Conservation (phyloP, 2,113 vertebrate genomes). For the Corythornis vintsioides region DNA sequence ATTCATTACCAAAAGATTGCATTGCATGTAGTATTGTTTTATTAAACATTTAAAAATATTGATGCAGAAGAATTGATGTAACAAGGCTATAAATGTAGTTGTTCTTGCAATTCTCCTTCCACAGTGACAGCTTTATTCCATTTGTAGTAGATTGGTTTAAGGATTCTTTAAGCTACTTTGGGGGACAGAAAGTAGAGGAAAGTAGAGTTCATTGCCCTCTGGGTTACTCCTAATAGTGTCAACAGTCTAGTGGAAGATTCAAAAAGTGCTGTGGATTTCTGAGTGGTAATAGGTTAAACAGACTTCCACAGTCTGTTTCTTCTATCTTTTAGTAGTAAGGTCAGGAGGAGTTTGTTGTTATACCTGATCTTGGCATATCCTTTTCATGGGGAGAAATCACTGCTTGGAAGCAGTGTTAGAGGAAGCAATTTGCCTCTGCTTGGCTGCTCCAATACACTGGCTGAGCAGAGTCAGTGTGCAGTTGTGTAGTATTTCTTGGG, state of each 20-base stretch:
- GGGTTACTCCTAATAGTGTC: background rate
- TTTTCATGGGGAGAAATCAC: background rate
- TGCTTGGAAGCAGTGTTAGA: background rate
- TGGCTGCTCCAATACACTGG: background rate
- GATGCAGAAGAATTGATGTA: constrained; percentile 5
- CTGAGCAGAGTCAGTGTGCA: background rate
- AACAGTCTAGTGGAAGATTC: background rate
- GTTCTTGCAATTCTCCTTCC: background rate
- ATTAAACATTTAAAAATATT: constrained; percentile 45
- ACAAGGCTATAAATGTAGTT: background rate
- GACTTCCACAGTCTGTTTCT: background rate
- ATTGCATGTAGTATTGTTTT: background rate
- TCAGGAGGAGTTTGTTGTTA: background rate
- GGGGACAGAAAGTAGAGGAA: background rate
- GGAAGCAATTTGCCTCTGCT: background rate
- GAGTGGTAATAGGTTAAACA: background rate
- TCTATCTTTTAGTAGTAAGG: background rate
- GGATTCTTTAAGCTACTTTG: background rate
- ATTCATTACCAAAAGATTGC: constrained; percentile 12
- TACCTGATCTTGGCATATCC: background rate
- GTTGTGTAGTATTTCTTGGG: background rate
- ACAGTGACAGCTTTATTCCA: constrained; percentile 10
- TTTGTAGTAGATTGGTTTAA: background rate
- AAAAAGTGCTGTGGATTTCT: background rate
- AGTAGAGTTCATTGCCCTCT: background rate